Conservation (phyloP, 2,797 vertebrate species). For the Monodelphis domestica region DNA sequence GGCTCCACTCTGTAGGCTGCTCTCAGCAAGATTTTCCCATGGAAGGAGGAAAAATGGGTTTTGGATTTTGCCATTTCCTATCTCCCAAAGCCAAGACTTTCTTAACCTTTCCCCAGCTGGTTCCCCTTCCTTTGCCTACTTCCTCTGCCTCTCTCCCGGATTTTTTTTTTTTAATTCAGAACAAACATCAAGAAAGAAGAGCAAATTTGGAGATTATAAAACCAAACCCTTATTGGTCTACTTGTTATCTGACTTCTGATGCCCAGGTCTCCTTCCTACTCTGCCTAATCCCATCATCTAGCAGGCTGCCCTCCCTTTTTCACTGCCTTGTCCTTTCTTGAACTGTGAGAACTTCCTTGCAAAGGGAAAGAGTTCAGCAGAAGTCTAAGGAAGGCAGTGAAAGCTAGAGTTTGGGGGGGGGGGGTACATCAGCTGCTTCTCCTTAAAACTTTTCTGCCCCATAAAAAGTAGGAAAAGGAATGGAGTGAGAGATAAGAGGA, state of each 20-base stretch:
- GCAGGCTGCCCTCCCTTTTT: neutral
- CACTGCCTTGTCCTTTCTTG: neutral
- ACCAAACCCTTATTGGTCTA: neutral
- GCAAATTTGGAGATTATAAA: neutral
- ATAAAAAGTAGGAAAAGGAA: neutral
- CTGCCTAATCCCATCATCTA: neutral
- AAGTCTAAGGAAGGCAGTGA: neutral
- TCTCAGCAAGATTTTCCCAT: neutral
- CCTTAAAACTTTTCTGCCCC: slow-evolving; percentile 38
- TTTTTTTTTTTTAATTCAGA: neutral
- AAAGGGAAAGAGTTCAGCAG: neutral
- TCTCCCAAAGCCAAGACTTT: neutral
- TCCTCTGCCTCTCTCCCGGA: neutral
- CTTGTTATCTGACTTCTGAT: neutral
- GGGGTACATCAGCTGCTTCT: slow-evolving; percentile 1
- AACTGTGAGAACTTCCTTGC: neutral
- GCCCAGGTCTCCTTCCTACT: neutral
- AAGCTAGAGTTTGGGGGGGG: slow-evolving; percentile 3
- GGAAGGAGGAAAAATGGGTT: neutral
- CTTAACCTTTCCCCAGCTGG: neutral
- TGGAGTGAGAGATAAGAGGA: neutral
- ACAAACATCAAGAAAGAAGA: neutral
- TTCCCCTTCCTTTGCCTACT: neutral
- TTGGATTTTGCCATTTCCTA: neutral
- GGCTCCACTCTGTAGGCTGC: neutral